phyloP scores from a whole-genome alignment of 2,888 invertebrate genomes.

The Craniophora ligustri region DNA sequence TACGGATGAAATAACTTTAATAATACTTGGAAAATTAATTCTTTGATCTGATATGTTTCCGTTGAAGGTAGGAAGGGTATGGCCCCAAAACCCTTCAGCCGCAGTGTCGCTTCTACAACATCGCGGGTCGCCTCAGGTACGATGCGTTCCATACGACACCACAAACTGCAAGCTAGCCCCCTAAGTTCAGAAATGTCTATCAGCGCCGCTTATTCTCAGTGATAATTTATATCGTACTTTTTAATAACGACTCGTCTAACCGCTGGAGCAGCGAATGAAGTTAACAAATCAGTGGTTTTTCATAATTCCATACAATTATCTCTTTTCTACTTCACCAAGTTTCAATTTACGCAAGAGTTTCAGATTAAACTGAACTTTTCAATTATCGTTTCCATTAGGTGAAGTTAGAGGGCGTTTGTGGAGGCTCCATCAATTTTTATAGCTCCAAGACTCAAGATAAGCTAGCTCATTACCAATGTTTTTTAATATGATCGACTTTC shows the following conservation, averaged over 20 bases:
- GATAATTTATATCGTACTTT: neutral
- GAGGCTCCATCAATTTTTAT: conserved; percentile 76
- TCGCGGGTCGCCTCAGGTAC: no score
- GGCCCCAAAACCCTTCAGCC: no score
- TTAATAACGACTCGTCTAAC: conserved; percentile 1
- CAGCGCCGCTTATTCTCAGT: neutral
- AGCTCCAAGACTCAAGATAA: conserved; percentile 66
- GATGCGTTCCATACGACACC: no score
- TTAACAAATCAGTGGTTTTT: conserved; percentile 53
- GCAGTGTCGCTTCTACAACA: no score
- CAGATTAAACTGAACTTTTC: conserved; percentile 80
- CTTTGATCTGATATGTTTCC: no score
- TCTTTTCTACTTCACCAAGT: conserved; percentile 69
- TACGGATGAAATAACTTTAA: no score
- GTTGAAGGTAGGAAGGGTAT: no score
- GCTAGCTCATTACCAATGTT: conserved; percentile 70
- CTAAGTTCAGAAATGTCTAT: no score
- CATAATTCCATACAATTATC: conserved; percentile 66
- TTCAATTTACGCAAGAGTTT: conserved; percentile 76
- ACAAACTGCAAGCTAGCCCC: no score
- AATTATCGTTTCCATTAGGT: conserved; percentile 78
- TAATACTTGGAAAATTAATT: no score
- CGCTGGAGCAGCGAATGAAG: conserved; percentile 11
- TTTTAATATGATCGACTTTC: conserved; percentile 52
- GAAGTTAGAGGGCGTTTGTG: conserved; percentile 62